These are phyloP conservation scores for Benthosema pterotum DNA, from an alignment of 2,797 vertebrate species.

Conservation along the genomic window DNA sequence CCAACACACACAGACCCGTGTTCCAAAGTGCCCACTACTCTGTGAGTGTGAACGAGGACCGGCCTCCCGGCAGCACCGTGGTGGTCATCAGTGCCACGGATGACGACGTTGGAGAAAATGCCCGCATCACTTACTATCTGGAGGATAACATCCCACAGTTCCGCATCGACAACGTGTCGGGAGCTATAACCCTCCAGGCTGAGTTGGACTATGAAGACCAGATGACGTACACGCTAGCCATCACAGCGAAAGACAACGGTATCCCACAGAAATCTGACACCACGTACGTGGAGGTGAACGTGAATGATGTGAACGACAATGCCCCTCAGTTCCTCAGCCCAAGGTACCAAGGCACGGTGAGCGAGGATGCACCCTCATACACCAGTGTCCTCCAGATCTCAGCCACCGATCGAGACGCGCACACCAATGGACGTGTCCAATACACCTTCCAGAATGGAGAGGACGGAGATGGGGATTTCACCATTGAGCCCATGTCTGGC, in stretches of 20 bases:
- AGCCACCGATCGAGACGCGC: conserved; percentile 94
- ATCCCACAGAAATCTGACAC: conserved; percentile 98
- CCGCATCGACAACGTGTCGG: conserved; percentile 88
- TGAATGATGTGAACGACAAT: conserved; percentile 97
- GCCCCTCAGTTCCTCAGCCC: conserved; percentile 94
- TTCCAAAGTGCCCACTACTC: conserved; percentile 98
- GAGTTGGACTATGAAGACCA: conserved; percentile 97
- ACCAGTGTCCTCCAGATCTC: conserved; percentile 97
- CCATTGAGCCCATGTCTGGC: conserved; percentile 96
- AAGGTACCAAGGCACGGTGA: conserved; percentile 93
- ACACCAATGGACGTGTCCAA: conserved; percentile 93
- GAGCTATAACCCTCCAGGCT: conserved; percentile 94
- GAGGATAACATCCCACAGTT: conserved; percentile 98
- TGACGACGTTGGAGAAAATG: conserved; percentile 95
- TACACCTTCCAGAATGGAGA: conserved; percentile 99
- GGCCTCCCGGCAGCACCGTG: conserved; percentile 91
- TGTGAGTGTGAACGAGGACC: conserved; percentile 93
- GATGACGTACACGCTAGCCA: conserved; percentile 95
- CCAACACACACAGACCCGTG: conserved; percentile 95
- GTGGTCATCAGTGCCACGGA: conserved; percentile 97
- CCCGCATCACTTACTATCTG: conserved; percentile 93
- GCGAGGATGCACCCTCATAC: conserved; percentile 95
- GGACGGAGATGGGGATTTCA: conserved; percentile 97
- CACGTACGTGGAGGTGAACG: conserved; percentile 96
- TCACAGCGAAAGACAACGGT: conserved; percentile 96